Evolutionary conservation across 2,797 vertebrate genomes (phyloP), one percentile per base, ranked within the genome.

Genomic region (Lagocephalus sceleratus): DNA sequence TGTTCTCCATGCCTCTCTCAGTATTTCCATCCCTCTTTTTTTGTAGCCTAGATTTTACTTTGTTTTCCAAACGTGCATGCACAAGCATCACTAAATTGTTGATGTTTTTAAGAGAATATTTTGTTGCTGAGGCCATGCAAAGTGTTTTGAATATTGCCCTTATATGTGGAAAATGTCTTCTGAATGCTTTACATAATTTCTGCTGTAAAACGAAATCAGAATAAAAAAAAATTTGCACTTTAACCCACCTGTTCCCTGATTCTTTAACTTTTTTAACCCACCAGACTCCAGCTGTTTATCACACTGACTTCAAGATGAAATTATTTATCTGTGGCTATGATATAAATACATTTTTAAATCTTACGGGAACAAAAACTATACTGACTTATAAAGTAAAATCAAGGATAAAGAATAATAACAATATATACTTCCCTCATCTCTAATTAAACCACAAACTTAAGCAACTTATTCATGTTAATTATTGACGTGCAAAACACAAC

Each of bases 111-210:
- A 89, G 85, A 82, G 74, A 95, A 94, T 97, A 95, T 93, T 98
- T 94, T 97, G 95, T 95, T 98, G 96, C 97, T 96, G 96, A 98
- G 97, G 96, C 94, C 95, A 99, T 98, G 96, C 96, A 97, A 98
- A 97, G 96, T 95, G 94, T 98, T 98, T 98, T 97, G 95, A 99
- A 99, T 88, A 88, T 98, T 98, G 96, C 95, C 96, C 96, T 98
- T 96, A 96, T 98, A 94, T 97, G 97, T 96, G 95, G 94, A 98
- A 97, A 94, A 97, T 98, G 97, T 99, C 98, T 98, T 98, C 96
- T 99, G 97, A 98, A 99, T 99, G 97, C 97, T 99, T 99, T 99
- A 97, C 98, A 99, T 99, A 95, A 96, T 98, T 98, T 98, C 95
- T 98, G 97, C 97, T 99, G 97, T 99, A 99, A 97, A 98, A 98